Evolutionary conservation across 1,140 invertebrate species (phyloP).

Genomic region (Cherax quadricarinatus): DNA sequence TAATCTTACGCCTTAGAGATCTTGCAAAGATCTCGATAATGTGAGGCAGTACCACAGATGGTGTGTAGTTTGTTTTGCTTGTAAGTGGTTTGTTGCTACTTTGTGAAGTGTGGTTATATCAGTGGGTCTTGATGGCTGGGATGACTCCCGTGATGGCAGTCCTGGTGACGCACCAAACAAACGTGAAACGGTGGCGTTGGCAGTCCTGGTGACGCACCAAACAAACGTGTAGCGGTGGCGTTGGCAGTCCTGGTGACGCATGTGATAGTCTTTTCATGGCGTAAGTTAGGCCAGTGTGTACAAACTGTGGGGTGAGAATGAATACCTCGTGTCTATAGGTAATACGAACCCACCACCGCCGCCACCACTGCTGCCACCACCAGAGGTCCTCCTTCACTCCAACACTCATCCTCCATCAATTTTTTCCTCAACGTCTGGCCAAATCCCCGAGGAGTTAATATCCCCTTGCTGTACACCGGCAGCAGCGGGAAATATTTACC

Average conservation of each 20-base stretch:
- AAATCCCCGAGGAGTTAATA: constrained; percentile 23
- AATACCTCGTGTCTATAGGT: constrained; percentile 57
- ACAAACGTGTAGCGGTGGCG: constrained; percentile 10
- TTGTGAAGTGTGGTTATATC: no score
- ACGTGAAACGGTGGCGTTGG: neutral
- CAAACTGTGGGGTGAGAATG: constrained; percentile 64
- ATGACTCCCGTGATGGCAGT: neutral
- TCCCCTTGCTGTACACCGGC: neutral
- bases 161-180: neutral
- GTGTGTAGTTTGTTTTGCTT: no score
- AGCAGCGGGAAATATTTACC: constrained; percentile 27
- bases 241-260: constrained; percentile 43
- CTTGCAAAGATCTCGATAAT: no score
- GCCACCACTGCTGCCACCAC: constrained; percentile 50
- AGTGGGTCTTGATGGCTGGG: no score
- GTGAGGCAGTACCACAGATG: no score
- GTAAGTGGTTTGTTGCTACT: no score
- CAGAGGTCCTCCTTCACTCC: neutral
- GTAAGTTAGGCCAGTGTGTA: constrained; percentile 64
- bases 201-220: constrained; percentile 8
- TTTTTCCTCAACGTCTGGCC: constrained; percentile 24
- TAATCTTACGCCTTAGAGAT: no score
- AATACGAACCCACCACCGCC: constrained; percentile 43
- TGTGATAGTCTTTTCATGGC: constrained; percentile 58
- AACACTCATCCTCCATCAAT: constrained; percentile 8